Conservation (phyloP, 2,888 invertebrate species). For the Catonia carolina region DNA sequence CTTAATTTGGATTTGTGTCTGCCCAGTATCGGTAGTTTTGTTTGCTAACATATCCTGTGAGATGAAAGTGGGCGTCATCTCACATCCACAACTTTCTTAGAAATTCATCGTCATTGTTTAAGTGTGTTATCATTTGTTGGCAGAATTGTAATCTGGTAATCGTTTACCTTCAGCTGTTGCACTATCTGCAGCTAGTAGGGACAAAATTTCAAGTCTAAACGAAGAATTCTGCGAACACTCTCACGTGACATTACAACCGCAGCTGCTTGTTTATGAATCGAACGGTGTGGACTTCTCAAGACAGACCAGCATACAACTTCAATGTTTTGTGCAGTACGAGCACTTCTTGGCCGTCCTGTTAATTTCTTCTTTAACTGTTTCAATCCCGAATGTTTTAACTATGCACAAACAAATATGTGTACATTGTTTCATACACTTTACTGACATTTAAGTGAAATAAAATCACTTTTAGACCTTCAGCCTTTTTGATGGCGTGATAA, state of each 20-base stretch:
- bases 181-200: not conserved
- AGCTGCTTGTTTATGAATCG: not conserved
- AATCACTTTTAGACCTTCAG: too few species aligned
- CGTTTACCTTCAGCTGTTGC: not conserved
- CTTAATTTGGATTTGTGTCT: not conserved
- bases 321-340: not conserved
- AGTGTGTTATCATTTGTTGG: not conserved
- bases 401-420: too few species aligned
- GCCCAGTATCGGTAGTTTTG: too few species aligned
- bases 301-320: not conserved
- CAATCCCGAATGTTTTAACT: too few species aligned
- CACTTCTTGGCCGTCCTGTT: too few species aligned
- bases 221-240: not conserved
- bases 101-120: too few species aligned
- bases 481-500: too few species aligned
- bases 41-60: too few species aligned
- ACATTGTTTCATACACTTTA: too few species aligned
- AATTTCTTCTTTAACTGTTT: not conserved
- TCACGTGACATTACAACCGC: not conserved
- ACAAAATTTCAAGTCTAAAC: not conserved
- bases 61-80: too few species aligned
- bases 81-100: too few species aligned
- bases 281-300: not conserved
- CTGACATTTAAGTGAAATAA: too few species aligned
- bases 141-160: not conserved